phyloP scores from a whole-genome alignment of 2,113 vertebrate genomes.

The Pterocles burchelli region DNA sequence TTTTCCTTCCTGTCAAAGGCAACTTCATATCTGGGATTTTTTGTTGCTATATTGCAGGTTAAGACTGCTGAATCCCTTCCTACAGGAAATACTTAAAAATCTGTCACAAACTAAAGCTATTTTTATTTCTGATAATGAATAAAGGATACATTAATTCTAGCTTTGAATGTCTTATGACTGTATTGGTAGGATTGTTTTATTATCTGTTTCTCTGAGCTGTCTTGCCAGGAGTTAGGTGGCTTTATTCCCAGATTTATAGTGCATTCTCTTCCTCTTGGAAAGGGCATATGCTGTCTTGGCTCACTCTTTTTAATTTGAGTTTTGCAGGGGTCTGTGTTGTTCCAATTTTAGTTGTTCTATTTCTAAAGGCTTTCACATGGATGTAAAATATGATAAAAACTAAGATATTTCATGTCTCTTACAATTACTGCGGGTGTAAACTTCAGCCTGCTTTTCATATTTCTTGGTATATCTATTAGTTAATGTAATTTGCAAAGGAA shows the following conservation, averaged over 20 bases:
- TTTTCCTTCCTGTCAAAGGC: neutral
- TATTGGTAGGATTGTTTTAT: slow-evolving; percentile 66
- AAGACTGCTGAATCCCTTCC: neutral
- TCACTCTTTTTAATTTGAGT: slow-evolving; percentile 66
- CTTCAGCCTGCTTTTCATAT: neutral
- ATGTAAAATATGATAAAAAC: slow-evolving; percentile 12
- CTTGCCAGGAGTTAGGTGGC: slow-evolving; percentile 72
- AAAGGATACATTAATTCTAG: slow-evolving; percentile 46
- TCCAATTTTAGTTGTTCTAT: slow-evolving; percentile 63
- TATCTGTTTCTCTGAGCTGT: slow-evolving; percentile 59
- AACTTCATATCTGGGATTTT: neutral
- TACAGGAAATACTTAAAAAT: neutral
- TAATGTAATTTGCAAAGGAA: neutral
- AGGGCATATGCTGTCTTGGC: slow-evolving; percentile 66
- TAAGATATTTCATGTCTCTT: slow-evolving; percentile 36
- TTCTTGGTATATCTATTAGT: neutral
- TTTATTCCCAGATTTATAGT: slow-evolving; percentile 74
- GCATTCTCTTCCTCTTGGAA: slow-evolving; percentile 67
- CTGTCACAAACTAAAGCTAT: slow-evolving; percentile 8
- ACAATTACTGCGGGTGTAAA: slow-evolving; percentile 45
- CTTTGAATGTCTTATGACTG: slow-evolving; percentile 48
- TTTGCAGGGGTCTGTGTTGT: slow-evolving; percentile 57
- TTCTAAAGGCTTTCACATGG: slow-evolving; percentile 54
- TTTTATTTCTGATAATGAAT: slow-evolving; percentile 52
- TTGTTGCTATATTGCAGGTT: neutral